Conservation (phyloP, 2,888 invertebrate genomes). For the Beris chalybata region DNA sequence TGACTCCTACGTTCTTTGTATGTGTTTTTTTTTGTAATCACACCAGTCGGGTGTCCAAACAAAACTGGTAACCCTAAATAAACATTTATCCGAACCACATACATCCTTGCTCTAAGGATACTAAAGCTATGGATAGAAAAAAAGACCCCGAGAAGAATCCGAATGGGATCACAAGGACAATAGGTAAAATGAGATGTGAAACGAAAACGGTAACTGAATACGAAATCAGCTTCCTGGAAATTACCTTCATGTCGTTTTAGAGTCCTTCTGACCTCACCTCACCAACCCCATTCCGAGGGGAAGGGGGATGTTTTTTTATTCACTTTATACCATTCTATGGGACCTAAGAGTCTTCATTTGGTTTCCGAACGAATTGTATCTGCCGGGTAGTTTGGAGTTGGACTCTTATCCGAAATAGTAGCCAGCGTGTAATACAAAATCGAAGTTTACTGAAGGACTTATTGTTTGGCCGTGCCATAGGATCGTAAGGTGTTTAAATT, state of each 20-base stretch:
- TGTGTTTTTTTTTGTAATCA: neutral
- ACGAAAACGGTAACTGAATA: constrained; percentile 32
- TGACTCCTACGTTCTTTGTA: neutral
- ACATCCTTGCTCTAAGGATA: constrained; percentile 22
- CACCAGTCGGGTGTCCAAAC: constrained; percentile 23
- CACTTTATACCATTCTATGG: too few species aligned
- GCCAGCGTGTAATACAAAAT: constrained; percentile 10
- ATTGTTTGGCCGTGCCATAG: too few species aligned
- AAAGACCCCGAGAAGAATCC: neutral
- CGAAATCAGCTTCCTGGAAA: constrained; percentile 31
- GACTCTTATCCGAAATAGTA: constrained; percentile 3
- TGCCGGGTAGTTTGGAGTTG: neutral
- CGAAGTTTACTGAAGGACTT: constrained; percentile 7
- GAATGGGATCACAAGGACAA: constrained; percentile 33
- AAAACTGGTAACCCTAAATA: constrained; percentile 28
- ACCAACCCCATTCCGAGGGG: constrained; percentile 14
- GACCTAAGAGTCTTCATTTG: constrained; percentile 17
- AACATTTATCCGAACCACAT: constrained; percentile 31
- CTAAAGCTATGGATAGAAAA: constrained; percentile 12
- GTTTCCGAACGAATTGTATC: constrained; percentile 21
- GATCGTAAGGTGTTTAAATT: constrained; percentile 25
- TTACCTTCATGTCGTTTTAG: constrained; percentile 31
- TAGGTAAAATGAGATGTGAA: constrained; percentile 35
- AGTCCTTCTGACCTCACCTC: constrained; percentile 15
- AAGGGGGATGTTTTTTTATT: constrained; percentile 1